These are phyloP conservation scores for Sphecodes monilicornis DNA, from an alignment of 2,888 invertebrate genomes.

Conservation along the genomic window DNA sequence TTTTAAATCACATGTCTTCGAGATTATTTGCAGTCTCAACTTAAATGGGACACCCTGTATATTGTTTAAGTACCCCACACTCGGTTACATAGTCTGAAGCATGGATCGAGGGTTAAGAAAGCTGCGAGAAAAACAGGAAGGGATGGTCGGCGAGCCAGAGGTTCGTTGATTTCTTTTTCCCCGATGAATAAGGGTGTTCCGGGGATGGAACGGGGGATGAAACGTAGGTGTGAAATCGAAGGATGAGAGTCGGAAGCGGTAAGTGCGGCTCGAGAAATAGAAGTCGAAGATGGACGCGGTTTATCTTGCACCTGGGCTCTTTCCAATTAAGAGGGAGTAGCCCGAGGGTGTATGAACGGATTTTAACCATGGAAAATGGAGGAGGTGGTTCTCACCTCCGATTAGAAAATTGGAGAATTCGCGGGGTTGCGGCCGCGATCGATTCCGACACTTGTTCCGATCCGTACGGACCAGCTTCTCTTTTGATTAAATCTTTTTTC, in stretches of 20 bases:
- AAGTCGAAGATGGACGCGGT: constrained; percentile 62
- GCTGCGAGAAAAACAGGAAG: constrained; percentile 59
- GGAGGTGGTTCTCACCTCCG: constrained; percentile 28
- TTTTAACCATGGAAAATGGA: constrained; percentile 41
- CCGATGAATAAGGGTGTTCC: constrained; percentile 74
- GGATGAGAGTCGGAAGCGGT: constrained; percentile 46
- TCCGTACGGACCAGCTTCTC: neutral
- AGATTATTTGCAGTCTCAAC: no score
- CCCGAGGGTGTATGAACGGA: constrained; percentile 40
- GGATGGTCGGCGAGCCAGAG: constrained; percentile 25
- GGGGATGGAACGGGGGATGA: constrained; percentile 26
- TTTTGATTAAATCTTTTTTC: constrained; percentile 17
- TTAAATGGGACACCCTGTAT: no score
- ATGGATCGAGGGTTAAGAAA: constrained; percentile 48
- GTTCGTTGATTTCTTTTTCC: constrained; percentile 59
- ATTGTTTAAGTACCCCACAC: neutral
- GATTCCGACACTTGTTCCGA: neutral
- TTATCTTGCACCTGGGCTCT: constrained; percentile 71
- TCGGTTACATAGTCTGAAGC: neutral
- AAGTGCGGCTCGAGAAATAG: constrained; percentile 54
- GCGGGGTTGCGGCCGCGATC: neutral
- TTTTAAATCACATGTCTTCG: no score
- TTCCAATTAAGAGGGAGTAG: constrained; percentile 69
- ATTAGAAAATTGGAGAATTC: constrained; percentile 40
- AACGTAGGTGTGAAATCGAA: constrained; percentile 73